Base-by-base conservation (phyloP, 2,113 vertebrate genomes). In the Caloenas nicobarica region DNA sequence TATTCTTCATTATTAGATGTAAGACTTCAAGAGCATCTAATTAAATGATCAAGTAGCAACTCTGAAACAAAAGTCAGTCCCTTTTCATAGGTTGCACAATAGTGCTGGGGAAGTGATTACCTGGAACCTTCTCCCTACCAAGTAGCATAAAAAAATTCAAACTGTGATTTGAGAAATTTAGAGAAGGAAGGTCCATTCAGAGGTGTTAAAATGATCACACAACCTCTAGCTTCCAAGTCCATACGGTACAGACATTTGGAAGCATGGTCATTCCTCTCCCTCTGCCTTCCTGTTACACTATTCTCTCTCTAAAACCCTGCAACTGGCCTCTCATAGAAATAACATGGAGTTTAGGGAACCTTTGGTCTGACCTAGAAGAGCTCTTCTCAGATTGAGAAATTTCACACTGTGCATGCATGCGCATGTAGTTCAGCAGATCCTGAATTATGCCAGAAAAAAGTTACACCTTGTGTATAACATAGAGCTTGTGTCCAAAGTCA, bases 241-340 rank as follows among this genome's bases (percentile, higher is more conserved):
- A 33, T 11, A 33, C 2, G 18, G 26, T 69, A 36, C 12, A 80
- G 70, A 74, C 11, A 28, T 58, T 31, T 50, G 61, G 51, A 81
- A 91, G 46, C n/a, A 4, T 34, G 56, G 82, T 38, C 13, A 34
- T 56, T 65, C 33, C 40, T 86, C 5, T n/a, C 14, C 18, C 33
- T 73, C 34, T 79, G 19, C 25, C 29, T 72, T 64, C 34, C 40
- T 50, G 16, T 79, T 72, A 81, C 0, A 1, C 21, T 62, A 1
- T 29, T 29, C 9, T 72, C 14, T 40, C 40, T 53, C 15, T 44
- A 28, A 81, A 86, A 84, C 17, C 11, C 9, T 0, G 0, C 14
- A 64, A 16, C 3, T 33, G 36, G 22, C 23, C 28, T 40, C 44
- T 61, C 70, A 50, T 11, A 53, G 24, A 86, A 91, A 11, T 46